Evolutionary conservation across 2,888 invertebrate genomes (phyloP).

Genomic region (Apamea sordens): DNA sequence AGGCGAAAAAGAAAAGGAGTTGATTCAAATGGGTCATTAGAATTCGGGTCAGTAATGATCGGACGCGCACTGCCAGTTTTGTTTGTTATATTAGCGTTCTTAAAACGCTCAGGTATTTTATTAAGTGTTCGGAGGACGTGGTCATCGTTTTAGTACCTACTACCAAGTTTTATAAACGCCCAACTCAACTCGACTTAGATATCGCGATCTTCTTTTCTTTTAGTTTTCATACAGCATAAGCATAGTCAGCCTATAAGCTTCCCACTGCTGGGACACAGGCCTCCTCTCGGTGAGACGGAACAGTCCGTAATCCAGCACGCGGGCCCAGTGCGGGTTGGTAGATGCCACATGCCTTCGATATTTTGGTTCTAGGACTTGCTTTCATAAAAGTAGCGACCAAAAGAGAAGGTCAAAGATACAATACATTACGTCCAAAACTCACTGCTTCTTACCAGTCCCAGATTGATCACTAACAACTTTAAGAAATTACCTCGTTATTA

Average conservation of each 20-base stretch:
- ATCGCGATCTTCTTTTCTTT: background rate
- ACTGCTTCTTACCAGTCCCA: background rate
- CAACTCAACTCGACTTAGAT: background rate
- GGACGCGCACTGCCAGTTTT: slow-evolving; percentile 82
- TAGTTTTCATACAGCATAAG: background rate
- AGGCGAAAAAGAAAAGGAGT: slow-evolving; percentile 86
- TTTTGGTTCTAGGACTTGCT: background rate
- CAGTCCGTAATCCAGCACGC: background rate
- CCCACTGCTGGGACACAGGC: background rate
- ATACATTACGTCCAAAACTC: background rate
- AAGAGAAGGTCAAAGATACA: background rate
- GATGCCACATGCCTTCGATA: background rate
- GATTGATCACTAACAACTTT: slow-evolving; percentile 2
- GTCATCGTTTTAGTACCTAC: slow-evolving; percentile 61
- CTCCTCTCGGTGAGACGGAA: background rate
- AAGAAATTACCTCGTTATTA: slow-evolving; percentile 48
- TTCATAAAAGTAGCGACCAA: background rate
- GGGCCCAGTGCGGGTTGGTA: background rate
- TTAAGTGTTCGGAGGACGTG: slow-evolving; percentile 75
- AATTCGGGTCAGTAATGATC: slow-evolving; percentile 89
- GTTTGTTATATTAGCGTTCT: slow-evolving; percentile 83
- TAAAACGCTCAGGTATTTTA: slow-evolving; percentile 77
- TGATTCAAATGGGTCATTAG: slow-evolving; percentile 88
- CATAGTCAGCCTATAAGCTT: background rate
- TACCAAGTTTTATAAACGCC: slow-evolving; percentile 9